Evolutionary conservation across 2,888 invertebrate genomes (phyloP).

Genomic region (Baronia brevicornis): DNA sequence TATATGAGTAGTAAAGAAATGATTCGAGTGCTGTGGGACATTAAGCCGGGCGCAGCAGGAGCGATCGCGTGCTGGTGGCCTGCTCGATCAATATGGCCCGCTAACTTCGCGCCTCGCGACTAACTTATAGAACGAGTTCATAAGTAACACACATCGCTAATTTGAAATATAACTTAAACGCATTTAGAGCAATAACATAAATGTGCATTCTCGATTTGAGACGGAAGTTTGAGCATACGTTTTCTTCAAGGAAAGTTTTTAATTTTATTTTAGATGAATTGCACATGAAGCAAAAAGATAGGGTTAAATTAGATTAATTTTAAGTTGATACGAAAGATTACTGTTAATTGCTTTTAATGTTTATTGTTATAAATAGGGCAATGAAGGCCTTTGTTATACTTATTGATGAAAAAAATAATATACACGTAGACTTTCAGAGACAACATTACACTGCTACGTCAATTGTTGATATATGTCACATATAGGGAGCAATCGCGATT

Average conservation of each 20-base stretch:
- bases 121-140: slow-evolving; percentile 29
- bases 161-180: too few species aligned
- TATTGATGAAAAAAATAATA: slow-evolving; percentile 10
- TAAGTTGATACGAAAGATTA: slow-evolving; percentile 8
- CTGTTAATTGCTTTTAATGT: slow-evolving; percentile 1
- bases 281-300: too few species aligned
- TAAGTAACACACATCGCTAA: slow-evolving; percentile 25
- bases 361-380: slow-evolving; percentile 10
- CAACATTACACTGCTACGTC: too few species aligned
- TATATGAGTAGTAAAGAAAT: slow-evolving; percentile 11
- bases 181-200: too few species aligned
- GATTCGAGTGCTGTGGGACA: slow-evolving; percentile 25
- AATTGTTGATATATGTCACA: too few species aligned
- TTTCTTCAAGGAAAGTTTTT: too few species aligned
- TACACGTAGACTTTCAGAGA: too few species aligned
- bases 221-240: too few species aligned
- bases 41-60: slow-evolving; percentile 47
- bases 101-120: slow-evolving; percentile 56
- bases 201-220: too few species aligned
- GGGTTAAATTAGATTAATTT: too few species aligned
- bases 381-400: slow-evolving; percentile 3
- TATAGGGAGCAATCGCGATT: too few species aligned
- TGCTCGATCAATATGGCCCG: slow-evolving; percentile 63
- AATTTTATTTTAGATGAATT: too few species aligned
- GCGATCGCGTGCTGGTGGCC: slow-evolving; percentile 60